Percentiles rank a stretch among this genome's conserved stretches.
Conservation (phyloP, 92 coral and sea anemone genomes). For the Pocillopora meandrina region DNA sequence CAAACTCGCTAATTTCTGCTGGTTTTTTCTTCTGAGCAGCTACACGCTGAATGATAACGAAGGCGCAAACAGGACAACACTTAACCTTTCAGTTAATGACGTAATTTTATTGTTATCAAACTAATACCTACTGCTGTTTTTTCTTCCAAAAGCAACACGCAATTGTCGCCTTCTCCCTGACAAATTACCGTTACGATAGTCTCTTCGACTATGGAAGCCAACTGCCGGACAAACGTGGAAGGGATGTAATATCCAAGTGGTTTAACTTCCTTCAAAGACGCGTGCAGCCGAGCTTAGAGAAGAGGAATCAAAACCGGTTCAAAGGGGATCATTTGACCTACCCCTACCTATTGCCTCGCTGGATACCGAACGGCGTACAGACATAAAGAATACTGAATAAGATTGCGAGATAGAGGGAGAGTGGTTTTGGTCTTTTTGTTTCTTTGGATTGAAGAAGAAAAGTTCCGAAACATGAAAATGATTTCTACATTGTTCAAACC, state of each 20-base stretch:
- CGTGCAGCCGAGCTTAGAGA: slow-evolving; percentile 36
- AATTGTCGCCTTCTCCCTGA: slow-evolving; percentile 19
- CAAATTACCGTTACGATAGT: slow-evolving; percentile 47
- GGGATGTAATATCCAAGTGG: slow-evolving; percentile 34
- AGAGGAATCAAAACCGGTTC: slow-evolving; percentile 33
- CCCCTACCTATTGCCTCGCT: slow-evolving; percentile 64
- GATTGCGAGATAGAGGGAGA: background rate
- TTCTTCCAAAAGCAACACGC: slow-evolving; percentile 30
- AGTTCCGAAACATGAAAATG: too few species aligned
- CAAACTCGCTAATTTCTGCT: too few species aligned
- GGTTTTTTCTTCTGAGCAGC: too few species aligned
- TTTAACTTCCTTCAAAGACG: slow-evolving; percentile 17
- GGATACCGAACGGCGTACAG: slow-evolving; percentile 69
- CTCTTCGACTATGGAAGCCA: slow-evolving; percentile 52
- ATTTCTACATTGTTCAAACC: too few species aligned
- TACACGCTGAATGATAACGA: too few species aligned
- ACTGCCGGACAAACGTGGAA: slow-evolving; percentile 32
- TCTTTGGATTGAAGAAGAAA: too few species aligned
- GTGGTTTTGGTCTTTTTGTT: background rate
- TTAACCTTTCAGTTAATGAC: too few species aligned
- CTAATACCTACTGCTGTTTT: background rate
- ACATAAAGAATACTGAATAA: slow-evolving; percentile 26
- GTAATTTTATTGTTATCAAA: background rate
- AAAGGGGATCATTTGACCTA: slow-evolving; percentile 59
- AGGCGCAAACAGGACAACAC: too few species aligned